Evolutionary conservation across 53 echinoderm and acorn worm species (phyloP), one percentile per base, ranked within the genome.

Genomic region (Zoroaster sp.): DNA sequence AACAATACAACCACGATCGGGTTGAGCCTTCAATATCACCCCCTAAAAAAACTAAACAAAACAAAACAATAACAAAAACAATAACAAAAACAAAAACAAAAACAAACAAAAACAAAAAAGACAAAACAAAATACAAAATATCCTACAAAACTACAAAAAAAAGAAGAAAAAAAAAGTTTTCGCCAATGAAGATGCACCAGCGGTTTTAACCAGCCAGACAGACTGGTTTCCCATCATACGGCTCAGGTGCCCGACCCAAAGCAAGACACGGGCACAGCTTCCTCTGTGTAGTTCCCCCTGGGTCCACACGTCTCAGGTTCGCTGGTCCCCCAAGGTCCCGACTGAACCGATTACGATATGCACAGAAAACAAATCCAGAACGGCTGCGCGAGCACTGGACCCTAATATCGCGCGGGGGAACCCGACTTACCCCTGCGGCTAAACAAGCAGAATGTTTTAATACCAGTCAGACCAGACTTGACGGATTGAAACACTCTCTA

Each of bases 221-320:
- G 43, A 68, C 82, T 37, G 42, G 68, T 82, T 82, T 66, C 59
- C 15, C 34, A 67, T 44, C 42, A 67, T 20, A 15, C 40, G 82
- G 68, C 15, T 82, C 82, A 67, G 67, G 82, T 82, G 82, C 82
- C 66, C 12, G 12, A 66, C 38, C 74, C 25, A 40, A 23, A 39
- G 74, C 31, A 13, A 59, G 45, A 53, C 18, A 13, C 12, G 11
- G 76, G 32, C 51, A 14, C 18, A 40, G 11, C 68, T 13, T 66
- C 59, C 78, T 20, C 53, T 40, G 23, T 31, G 32, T 34, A 38
- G 66, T 47, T n/a, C 81, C 41, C 34, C 32, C 6, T 47, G 45
- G 82, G 82, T 43, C 45, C 31, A 33, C 17, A 18, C 82, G 82
- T 82, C 67, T 82, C 82, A 67, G 66, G 82, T 82, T 82, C 82